Evolutionary conservation across 2,888 invertebrate species (phyloP), one percentile per base, ranked within the genome.

Genomic region (Catocala nupta): DNA sequence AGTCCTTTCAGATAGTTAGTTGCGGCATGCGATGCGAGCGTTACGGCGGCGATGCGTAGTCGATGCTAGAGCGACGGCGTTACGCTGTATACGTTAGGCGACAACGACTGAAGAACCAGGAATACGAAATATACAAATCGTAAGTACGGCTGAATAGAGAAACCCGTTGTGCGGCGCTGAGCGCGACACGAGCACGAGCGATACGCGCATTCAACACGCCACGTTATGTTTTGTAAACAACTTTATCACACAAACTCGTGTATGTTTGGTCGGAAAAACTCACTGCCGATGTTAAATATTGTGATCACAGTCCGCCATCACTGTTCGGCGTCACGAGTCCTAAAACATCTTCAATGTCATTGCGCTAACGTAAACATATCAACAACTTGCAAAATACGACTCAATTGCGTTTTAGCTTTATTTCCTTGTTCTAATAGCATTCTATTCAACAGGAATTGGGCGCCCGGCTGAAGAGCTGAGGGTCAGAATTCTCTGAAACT

Each of bases 1-100:
- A 90, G 91, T 89, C 84, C 86, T 90, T 90, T 90, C 91, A 90
- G 90, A 87, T 86, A 89, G 89, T 89, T 87, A 87, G 82, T 83
- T 83, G 89, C 91, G 89, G 89, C 86, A 71, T 59, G 72, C 65
- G 77, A 78, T 81, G 85, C 81, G 81, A 81, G 82, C 79, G 80
- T 81, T 77, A 75, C 81, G 81, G 81, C 90, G 84, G 84, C 85
- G 87, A 83, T 85, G 81, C 86, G 82, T 87, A 84, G 80, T 81
- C 87, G 84, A 86, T 85, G 85, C 85, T 78, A 85, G 76, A 75
- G 77, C 83, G 77, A 78, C 81, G 81, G 81, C 81, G 76, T 69
- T 75, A 82, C 82, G 82, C 81, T 73, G 81, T 80, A 77, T 75
- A 81, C 84, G 86, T 90, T 91, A 90, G 89, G 90, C 90, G 89